Evolutionary conservation across 2,888 invertebrate species (phyloP).

Genomic region (Cheilosia grossa): DNA sequence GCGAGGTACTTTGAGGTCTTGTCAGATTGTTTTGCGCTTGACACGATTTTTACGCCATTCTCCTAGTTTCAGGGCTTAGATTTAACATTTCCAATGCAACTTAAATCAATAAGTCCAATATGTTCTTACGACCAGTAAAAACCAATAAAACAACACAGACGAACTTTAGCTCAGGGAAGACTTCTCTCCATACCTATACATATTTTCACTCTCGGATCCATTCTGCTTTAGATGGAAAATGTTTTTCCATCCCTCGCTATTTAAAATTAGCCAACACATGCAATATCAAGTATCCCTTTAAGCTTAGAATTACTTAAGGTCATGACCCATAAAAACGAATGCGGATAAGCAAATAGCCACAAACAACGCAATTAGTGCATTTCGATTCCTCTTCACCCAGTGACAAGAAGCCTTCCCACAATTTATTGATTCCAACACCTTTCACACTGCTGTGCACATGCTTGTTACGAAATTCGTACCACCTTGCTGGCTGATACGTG

Average conservation of each 20-base stretch:
- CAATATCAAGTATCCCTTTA: not conserved
- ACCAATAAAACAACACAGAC: too few species aligned
- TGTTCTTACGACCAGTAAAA: too few species aligned
- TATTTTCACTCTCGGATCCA: too few species aligned
- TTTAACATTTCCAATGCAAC: too few species aligned
- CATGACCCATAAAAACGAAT: slow-evolving; percentile 14
- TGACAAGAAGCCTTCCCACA: slow-evolving; percentile 3
- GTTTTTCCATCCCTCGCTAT: not conserved
- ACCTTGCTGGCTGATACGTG: slow-evolving; percentile 1
- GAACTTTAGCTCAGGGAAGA: too few species aligned
- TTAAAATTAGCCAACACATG: not conserved
- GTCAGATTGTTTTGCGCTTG: too few species aligned
- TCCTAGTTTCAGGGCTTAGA: too few species aligned
- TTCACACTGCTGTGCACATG: slow-evolving; percentile 18
- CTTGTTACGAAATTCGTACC: slow-evolving; percentile 17
- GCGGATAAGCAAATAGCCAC: not conserved
- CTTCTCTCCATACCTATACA: too few species aligned
- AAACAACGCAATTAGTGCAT: slow-evolving; percentile 18
- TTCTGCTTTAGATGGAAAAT: not conserved
- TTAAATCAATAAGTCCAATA: too few species aligned
- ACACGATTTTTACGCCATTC: too few species aligned
- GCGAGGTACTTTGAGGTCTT: too few species aligned
- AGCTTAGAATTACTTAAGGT: not conserved
- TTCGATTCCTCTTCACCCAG: not conserved
- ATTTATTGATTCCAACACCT: slow-evolving; percentile 26